Evolutionary conservation across 2,113 vertebrate genomes (phyloP).

Genomic region (Epinephelus cyanopodus): DNA sequence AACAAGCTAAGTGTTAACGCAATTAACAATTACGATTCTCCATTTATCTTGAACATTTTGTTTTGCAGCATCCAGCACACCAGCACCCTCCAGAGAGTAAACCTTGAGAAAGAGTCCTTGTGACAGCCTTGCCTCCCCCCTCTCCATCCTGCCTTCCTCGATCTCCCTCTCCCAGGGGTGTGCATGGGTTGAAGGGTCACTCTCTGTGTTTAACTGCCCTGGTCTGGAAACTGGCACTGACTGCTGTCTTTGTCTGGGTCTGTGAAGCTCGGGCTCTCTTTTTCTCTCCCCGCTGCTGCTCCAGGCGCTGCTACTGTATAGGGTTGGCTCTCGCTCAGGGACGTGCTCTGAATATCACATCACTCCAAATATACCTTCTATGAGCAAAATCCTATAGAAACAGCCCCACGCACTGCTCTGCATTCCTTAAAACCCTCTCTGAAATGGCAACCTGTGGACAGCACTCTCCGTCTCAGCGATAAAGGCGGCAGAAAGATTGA

Average conservation of each 20-base stretch:
- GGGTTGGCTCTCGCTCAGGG: constrained; percentile 57
- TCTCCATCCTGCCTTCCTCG: constrained; percentile 50
- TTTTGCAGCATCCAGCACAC: constrained; percentile 36
- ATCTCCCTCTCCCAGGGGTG: constrained; percentile 72
- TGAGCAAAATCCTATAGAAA: constrained; percentile 37
- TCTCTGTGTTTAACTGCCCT: constrained; percentile 77
- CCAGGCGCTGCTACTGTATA: constrained; percentile 68
- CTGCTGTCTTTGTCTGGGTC: constrained; percentile 79
- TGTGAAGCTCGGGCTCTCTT: constrained; percentile 44
- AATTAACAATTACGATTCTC: constrained; percentile 33
- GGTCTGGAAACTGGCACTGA: constrained; percentile 80
- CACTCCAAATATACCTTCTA: constrained; percentile 47
- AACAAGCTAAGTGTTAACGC: constrained; percentile 49
- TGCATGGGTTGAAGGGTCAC: constrained; percentile 78
- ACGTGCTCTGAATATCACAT: constrained; percentile 70
- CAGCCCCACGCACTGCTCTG: constrained; percentile 11
- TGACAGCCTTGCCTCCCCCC: constrained; percentile 33
- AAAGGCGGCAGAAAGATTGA: constrained; percentile 39
- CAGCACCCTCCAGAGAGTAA: constrained; percentile 27
- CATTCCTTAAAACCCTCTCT: constrained; percentile 23
- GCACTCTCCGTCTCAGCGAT: constrained; percentile 1
- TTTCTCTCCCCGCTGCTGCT: constrained; percentile 36
- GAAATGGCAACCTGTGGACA: constrained; percentile 36
- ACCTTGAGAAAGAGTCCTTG: constrained; percentile 75
- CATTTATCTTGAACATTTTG: constrained; percentile 52